A percentile compares a stretch with the other conserved stretches of the same genome.
phyloP scores from a whole-genome alignment of 2,888 invertebrate species.

The Cheilosia grossa region DNA sequence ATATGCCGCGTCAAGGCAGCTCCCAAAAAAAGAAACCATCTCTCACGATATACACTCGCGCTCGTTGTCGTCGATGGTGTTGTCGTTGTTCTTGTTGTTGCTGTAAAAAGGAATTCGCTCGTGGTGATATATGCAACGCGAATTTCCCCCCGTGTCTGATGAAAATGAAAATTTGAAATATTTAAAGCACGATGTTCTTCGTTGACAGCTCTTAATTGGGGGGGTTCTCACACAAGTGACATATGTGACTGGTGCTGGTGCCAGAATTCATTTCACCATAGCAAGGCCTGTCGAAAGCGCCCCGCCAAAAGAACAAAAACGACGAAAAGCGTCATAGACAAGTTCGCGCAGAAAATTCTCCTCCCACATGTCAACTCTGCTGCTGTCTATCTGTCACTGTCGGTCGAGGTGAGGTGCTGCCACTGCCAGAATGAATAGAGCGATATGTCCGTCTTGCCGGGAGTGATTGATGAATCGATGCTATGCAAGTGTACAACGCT shows the following conservation, averaged over 20 bases:
- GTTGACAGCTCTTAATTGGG: slow-evolving; percentile 75
- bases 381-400: slow-evolving; percentile 62
- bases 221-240: slow-evolving; percentile 69
- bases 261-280: slow-evolving; percentile 65
- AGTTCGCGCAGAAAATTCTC: slow-evolving; percentile 62
- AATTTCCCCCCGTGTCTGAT: slow-evolving; percentile 54
- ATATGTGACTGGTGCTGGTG: slow-evolving; percentile 62
- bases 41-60: not conserved
- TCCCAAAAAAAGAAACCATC: slow-evolving; percentile 8
- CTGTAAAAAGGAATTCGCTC: slow-evolving; percentile 45
- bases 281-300: slow-evolving; percentile 23
- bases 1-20: slow-evolving; percentile 38
- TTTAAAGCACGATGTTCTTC: slow-evolving; percentile 72
- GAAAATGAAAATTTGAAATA: slow-evolving; percentile 74
- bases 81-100: slow-evolving; percentile 15
- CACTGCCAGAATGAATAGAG: slow-evolving; percentile 61
- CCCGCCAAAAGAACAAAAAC: slow-evolving; percentile 47
- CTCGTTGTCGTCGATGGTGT: slow-evolving; percentile 8
- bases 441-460: slow-evolving; percentile 53
- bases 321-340: slow-evolving; percentile 49
- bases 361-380: slow-evolving; percentile 61
- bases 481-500: slow-evolving; percentile 74
- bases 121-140: slow-evolving; percentile 46
- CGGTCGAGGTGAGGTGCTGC: slow-evolving; percentile 42
- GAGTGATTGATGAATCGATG: slow-evolving; percentile 75